Evolutionary conservation across 2,888 invertebrate species (phyloP).

Genomic region (Trachelus troglodyta): DNA sequence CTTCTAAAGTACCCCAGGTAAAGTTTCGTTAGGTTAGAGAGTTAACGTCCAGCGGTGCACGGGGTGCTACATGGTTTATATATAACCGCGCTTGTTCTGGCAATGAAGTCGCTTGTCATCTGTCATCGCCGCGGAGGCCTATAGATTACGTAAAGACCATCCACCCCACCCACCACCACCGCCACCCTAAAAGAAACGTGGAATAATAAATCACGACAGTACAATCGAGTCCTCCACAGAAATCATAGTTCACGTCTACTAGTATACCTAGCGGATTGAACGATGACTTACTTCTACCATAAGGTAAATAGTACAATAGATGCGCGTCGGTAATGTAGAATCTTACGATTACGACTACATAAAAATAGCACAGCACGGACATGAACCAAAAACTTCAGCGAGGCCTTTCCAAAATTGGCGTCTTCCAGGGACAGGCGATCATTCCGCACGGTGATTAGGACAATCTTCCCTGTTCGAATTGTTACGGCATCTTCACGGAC

Average conservation of each 20-base stretch:
- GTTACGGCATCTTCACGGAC: background rate
- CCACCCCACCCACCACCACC: too few species aligned
- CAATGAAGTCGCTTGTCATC: slow-evolving; percentile 54
- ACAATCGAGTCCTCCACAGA: slow-evolving; percentile 32
- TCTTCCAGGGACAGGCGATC: slow-evolving; percentile 17
- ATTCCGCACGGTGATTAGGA: background rate
- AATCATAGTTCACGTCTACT: slow-evolving; percentile 31
- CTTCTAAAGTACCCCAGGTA: background rate
- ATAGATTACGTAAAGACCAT: slow-evolving; percentile 50
- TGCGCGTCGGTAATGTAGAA: background rate
- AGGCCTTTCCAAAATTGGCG: slow-evolving; percentile 15
- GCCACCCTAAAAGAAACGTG: background rate
- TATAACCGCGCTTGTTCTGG: slow-evolving; percentile 38
- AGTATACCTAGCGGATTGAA: background rate
- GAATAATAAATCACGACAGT: slow-evolving; percentile 6
- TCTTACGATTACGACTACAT: background rate
- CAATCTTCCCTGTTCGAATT: background rate
- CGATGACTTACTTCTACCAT: background rate
- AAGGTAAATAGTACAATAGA: slow-evolving; percentile 11
- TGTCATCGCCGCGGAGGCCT: slow-evolving; percentile 54
- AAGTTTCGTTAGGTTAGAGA: background rate
- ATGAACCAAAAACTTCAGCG: slow-evolving; percentile 12
- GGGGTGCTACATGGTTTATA: slow-evolving; percentile 1
- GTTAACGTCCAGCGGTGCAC: background rate
- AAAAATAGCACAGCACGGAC: slow-evolving; percentile 17